Evolutionary conservation across 2,888 invertebrate genomes (phyloP).

Genomic region (Morinoia aosen): DNA sequence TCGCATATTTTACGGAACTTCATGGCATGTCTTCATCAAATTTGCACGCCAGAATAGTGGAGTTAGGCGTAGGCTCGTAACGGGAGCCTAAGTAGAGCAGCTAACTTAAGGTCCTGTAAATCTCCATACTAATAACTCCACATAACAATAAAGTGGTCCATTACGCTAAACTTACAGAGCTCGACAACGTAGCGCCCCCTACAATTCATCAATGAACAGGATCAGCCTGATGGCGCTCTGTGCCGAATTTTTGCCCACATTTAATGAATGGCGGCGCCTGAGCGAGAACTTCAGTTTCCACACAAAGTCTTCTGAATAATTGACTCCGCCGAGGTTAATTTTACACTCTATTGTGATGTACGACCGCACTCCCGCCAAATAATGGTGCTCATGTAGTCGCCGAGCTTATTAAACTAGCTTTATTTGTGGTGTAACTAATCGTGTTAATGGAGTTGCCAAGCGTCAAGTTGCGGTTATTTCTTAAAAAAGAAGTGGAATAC

Average conservation of each 20-base stretch:
- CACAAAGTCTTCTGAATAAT: conserved; percentile 30
- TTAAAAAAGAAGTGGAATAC: background rate
- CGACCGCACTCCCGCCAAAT: background rate
- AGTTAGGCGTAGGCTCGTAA: background rate
- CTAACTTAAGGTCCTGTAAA: conserved; percentile 42
- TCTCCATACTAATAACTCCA: conserved; percentile 45
- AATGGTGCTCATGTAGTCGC: background rate
- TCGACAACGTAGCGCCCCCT: background rate
- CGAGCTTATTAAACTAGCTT: background rate
- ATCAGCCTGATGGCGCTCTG: conserved; percentile 36
- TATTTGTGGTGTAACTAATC: background rate
- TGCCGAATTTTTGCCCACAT: conserved; percentile 33
- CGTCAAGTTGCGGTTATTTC: background rate
- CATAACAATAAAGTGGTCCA: conserved; percentile 36
- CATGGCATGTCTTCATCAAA: conserved; percentile 33
- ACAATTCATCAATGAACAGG: conserved; percentile 38
- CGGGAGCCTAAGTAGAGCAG: conserved; percentile 18
- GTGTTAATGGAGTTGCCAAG: background rate
- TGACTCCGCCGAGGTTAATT: conserved; percentile 16
- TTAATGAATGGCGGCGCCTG: conserved; percentile 47
- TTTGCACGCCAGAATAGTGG: background rate
- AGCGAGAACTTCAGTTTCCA: background rate
- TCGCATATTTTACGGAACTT: background rate
- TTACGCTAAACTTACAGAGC: conserved; percentile 32
- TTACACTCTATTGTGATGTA: background rate